Evolutionary conservation across 2,888 invertebrate genomes (phyloP), one percentile per base, ranked within the genome.

Genomic region (Pemphredon lugubris): DNA sequence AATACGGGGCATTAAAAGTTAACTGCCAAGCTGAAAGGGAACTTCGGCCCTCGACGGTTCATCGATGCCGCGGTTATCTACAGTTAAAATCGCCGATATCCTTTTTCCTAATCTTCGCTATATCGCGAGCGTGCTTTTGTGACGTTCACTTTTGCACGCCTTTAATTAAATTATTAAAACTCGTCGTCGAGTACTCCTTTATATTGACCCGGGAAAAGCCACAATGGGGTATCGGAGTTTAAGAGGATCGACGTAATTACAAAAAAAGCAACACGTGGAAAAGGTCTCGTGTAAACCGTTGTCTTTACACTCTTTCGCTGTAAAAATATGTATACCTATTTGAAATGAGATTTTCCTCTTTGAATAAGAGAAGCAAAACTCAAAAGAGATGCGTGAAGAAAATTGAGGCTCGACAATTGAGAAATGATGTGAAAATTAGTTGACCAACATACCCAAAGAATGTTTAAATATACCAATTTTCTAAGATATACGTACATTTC

Each of bases 121-220:
- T 60, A 37, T 51, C 57, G 30, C 39, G 26, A 26, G 13, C 23
- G 30, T 37, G 26, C 44, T 63, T 50, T 63, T 39, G 44, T 26
- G 21, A 51, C 50, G 23, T 13, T 23, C 23, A 11, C 37, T 45
- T 30, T 40, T 51, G 13, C 42, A 30, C 47, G 13, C 20, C 26
- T 61, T 58, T 68, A 54, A 67, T 68, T 58, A 68, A 61, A 67
- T 53, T 32, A 37, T 61, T 67, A 67, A 57, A 72, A 53, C 58
- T 34, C 39, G 30, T 40, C 44, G 13, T 13, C 21, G n/a, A 14
- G 39, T 2, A n/a, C 26, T 30, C 44, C 20, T 14, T 32, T 42
- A 18, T 50, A 26, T 40, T 7, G 40, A 18, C 13, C 6, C 5
- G 20, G 1, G 2, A 16, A 21, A 63, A 9, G 11, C n/a, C 45